Evolutionary conservation across 2,888 invertebrate species (phyloP), one percentile per base, ranked within the genome.

Genomic region (Habrosyne pyritoides): DNA sequence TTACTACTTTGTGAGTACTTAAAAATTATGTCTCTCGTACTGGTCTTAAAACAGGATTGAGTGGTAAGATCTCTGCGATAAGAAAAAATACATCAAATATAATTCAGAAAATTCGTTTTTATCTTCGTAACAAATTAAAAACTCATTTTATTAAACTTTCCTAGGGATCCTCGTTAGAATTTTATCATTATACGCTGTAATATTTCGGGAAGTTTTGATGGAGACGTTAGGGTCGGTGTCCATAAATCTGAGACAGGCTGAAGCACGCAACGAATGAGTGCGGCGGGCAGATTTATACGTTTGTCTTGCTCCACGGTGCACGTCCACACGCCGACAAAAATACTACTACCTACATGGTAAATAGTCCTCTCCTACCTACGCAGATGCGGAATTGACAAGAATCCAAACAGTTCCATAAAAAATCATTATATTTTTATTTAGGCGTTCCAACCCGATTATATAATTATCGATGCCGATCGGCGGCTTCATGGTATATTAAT

Each of bases 201-300:
- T 59, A 61, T 71, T 75, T 73, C 63, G 63, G 63, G 64, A 74
- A 79, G 76, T 78, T 84, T 78, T 77, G 80, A 81, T 80, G 72
- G 75, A 77, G 75, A 69, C 66, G 71, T 80, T 72, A 81, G 77
- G 74, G 75, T 70, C 66, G 72, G 71, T 67, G 69, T 66, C 71
- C 76, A 86, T 86, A 86, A 86, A 86, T 86, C 62, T 57, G 72
- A 79, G 75, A 69, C 77, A 73, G 79, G 74, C 75, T 74, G 73
- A 74, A 75, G 73, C 79, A 86, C 83, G 84, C 84, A 84, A 85
- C 80, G 76, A 80, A 81, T 81, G 79, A 81, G 75, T 82, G 81
- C 75, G 79, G 79, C 69, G 67, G 72, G 67, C 75, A 79, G 81
- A 86, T 86, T 87, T 86, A 85, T 84, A 78, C 77, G 81, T 80